Percentiles rank a stretch among this genome's conserved stretches.
Evolutionary conservation across 2,113 vertebrate genomes (phyloP).

Genomic region (Hippopotamus amphibius): DNA sequence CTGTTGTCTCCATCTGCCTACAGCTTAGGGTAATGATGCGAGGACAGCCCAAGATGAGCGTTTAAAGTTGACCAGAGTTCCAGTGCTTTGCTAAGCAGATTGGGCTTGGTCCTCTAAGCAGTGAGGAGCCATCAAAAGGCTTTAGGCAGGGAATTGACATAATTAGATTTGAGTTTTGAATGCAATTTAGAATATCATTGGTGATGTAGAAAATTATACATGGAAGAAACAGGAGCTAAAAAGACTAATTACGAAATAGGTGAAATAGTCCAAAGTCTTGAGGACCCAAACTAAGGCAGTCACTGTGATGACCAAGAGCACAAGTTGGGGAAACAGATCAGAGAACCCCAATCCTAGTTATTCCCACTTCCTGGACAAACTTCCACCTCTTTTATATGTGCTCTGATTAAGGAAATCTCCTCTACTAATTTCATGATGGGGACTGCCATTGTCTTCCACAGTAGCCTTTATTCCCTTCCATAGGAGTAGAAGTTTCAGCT

Average conservation of each 20-base stretch:
- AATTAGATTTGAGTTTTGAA: slow-evolving; percentile 8
- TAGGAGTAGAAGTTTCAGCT: background rate
- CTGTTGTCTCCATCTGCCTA: background rate
- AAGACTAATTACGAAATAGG: background rate
- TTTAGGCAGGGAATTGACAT: background rate
- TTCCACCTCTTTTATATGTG: background rate
- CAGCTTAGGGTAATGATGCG: background rate
- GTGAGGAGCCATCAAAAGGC: background rate
- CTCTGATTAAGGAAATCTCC: background rate
- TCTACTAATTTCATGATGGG: background rate
- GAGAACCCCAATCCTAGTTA: background rate
- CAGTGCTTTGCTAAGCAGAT: background rate
- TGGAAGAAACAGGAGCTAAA: background rate
- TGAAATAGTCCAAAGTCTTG: background rate
- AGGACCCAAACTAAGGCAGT: background rate
- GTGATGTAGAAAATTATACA: background rate
- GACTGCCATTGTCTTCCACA: background rate
- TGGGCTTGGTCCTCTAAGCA: background rate
- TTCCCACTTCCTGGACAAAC: background rate
- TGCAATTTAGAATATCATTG: background rate
- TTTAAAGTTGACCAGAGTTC: background rate
- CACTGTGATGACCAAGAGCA: background rate
- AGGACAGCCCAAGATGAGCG: background rate
- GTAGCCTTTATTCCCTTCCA: background rate
- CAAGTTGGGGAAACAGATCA: background rate